Evolutionary conservation across 92 coral and sea anemone genomes (phyloP), one percentile per base, ranked within the genome.

Genomic region (Micromussa lordhowensis): DNA sequence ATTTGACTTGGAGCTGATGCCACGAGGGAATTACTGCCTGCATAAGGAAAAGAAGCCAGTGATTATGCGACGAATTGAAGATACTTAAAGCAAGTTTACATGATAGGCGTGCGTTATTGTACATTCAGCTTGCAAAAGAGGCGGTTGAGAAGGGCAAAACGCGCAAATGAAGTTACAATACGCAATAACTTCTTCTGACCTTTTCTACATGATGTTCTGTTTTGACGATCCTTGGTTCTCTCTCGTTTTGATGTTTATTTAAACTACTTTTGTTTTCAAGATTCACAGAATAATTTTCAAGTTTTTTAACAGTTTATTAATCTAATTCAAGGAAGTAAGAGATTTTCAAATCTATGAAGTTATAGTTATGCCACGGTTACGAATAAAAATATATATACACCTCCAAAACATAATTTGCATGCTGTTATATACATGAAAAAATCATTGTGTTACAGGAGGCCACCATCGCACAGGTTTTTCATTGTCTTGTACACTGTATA

Each of bases 21-120:
- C 48, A 29, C 61, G 19, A 71, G 71, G 36, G 61, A 3, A 54
- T 32, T 55, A 71, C 87, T 74, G n/a, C 53, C 87, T 68, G 82
- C 21, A 53, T 17, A 38, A 36, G 53, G 30, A 73, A 32, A 72
- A 34, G 53, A 4, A 3, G 6, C 53, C 21, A 16, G 38, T 72
- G 44, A 18, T 31, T 72, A 68, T 68, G 32, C 6, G 10, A 12
- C 32, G 36, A 19, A 5, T 15, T 15, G 61, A 15, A 19, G 22
- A 55, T 16, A 15, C 61, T 44, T 44, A 8, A 44, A 44, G 51
- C 61, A 55, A 16, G 61, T 55, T 55, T 15, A 17, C 4, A 16
- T 55, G 22, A 55, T 55, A 15, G 61, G 61, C 61, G 4, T 55
- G 3, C 61, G 18, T 55, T 15, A 55, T 7, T 55, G 61, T 24